phyloP scores from a whole-genome alignment of 1,140 invertebrate genomes.

The Lordiphosa stackelbergi region DNA sequence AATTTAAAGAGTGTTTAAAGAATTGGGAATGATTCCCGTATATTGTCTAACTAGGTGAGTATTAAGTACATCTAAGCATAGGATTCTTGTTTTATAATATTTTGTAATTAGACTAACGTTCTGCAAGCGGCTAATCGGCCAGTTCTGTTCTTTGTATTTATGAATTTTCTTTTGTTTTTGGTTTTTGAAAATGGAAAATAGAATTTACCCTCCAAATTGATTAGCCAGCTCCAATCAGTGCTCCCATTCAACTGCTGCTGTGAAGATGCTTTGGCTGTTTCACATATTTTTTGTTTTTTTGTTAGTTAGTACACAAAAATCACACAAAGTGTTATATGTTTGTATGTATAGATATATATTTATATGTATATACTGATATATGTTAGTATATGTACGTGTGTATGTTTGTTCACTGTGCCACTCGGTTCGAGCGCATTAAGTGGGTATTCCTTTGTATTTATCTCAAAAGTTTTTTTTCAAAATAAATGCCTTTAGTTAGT shows the following conservation, averaged over 20 bases:
- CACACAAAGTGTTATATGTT: constrained; percentile 21
- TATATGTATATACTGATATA: constrained; percentile 20
- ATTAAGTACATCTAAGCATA: constrained; percentile 38
- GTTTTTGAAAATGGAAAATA: constrained; percentile 11
- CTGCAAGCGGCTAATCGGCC: constrained; percentile 32
- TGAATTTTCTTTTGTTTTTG: too few species aligned
- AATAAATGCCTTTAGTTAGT: constrained; percentile 68
- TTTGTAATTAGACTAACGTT: constrained; percentile 12
- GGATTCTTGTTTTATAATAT: constrained; percentile 18
- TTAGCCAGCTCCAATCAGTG: constrained; percentile 18
- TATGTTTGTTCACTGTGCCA: constrained; percentile 16
- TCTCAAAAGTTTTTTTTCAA: constrained; percentile 70
- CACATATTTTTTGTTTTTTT: too few species aligned
- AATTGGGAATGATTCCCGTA: constrained; percentile 67
- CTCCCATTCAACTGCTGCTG: constrained; percentile 27
- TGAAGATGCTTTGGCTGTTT: constrained; percentile 23
- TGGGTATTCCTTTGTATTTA: constrained; percentile 36
- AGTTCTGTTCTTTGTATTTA: constrained; percentile 18
- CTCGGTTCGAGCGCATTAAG: constrained; percentile 16
- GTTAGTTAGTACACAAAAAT: constrained; percentile 33
- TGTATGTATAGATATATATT: constrained; percentile 15
- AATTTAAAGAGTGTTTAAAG: constrained; percentile 15
- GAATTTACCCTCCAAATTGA: constrained; percentile 4
- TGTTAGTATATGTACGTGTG: constrained; percentile 4
- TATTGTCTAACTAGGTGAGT: constrained; percentile 73